phyloP scores from a whole-genome alignment of 2,888 invertebrate genomes.

The Calephelis perditalis region DNA sequence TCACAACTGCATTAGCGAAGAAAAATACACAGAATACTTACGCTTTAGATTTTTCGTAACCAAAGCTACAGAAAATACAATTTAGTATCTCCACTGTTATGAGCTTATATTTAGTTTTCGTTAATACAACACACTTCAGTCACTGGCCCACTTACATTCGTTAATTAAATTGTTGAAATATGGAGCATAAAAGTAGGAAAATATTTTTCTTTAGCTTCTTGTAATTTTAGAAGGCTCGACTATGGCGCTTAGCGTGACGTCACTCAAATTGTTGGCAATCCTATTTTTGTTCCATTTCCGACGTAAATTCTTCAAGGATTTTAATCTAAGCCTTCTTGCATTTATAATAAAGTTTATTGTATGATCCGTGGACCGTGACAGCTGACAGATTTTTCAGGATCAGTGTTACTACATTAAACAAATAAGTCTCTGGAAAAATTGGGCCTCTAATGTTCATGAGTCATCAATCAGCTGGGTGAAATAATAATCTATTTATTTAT shows the following conservation, averaged over 20 bases:
- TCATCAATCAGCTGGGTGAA: constrained; percentile 31
- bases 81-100: constrained; percentile 27
- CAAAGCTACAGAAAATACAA: constrained; percentile 47
- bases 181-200: constrained; percentile 53
- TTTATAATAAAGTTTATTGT: constrained; percentile 47
- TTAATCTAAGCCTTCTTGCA: constrained; percentile 40
- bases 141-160: constrained; percentile 53
- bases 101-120: constrained; percentile 34
- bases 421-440: constrained; percentile 22
- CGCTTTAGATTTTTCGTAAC: constrained; percentile 57
- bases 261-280: constrained; percentile 75
- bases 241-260: constrained; percentile 69
- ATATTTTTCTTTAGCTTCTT: constrained; percentile 58
- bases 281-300: constrained; percentile 74
- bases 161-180: constrained; percentile 44
- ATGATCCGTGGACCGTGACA: constrained; percentile 40
- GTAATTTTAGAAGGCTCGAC: constrained; percentile 70
- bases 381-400: constrained; percentile 36
- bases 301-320: constrained; percentile 44
- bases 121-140: constrained; percentile 47
- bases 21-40: constrained; percentile 58
- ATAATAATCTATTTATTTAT: neutral
- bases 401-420: constrained; percentile 47
- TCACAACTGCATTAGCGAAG: constrained; percentile 41
- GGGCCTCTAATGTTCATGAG: constrained; percentile 31